Conservation (phyloP, 92 coral and sea anemone genomes). For the Phymanthus crucifer region DNA sequence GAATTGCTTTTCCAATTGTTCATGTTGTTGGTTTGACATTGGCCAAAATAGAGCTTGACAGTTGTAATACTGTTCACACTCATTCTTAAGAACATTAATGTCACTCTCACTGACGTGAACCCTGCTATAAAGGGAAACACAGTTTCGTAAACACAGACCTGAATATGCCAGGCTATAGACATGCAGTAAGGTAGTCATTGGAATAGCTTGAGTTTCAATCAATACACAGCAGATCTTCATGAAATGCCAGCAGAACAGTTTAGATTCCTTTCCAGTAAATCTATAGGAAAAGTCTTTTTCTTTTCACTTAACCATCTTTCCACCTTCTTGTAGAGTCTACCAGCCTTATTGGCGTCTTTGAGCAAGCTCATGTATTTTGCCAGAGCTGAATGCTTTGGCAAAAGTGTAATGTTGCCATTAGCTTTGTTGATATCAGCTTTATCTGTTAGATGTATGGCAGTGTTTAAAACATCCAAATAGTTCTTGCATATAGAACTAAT, state of each 20-base stretch:
- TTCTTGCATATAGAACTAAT: no score
- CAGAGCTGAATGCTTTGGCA: not conserved
- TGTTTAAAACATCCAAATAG: slow-evolving; percentile 12
- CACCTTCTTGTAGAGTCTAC: slow-evolving; percentile 26
- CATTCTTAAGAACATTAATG: not conserved
- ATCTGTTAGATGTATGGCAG: slow-evolving; percentile 15
- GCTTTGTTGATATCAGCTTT: not conserved
- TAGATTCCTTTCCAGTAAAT: slow-evolving; percentile 46
- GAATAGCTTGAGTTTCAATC: slow-evolving; percentile 16
- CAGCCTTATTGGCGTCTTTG: slow-evolving; percentile 23
- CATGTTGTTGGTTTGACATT: not conserved
- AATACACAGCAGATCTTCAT: slow-evolving; percentile 17
- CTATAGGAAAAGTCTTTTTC: slow-evolving; percentile 30
- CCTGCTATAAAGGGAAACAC: slow-evolving; percentile 6
- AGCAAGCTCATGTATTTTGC: slow-evolving; percentile 12
- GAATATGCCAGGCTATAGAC: not conserved
- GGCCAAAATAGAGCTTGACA: not conserved
- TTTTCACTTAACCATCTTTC: slow-evolving; percentile 36
- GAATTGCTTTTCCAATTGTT: not conserved
- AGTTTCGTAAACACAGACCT: slow-evolving; percentile 11
- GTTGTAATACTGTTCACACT: not conserved
- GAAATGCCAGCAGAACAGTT: slow-evolving; percentile 38
- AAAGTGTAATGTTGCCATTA: not conserved
- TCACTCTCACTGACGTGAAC: slow-evolving; percentile 8
- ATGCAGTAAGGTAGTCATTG: not conserved